Percentiles rank a stretch among this genome's conserved stretches.
Conservation (phyloP, 2,797 vertebrate genomes). For the Psittacula echo region DNA sequence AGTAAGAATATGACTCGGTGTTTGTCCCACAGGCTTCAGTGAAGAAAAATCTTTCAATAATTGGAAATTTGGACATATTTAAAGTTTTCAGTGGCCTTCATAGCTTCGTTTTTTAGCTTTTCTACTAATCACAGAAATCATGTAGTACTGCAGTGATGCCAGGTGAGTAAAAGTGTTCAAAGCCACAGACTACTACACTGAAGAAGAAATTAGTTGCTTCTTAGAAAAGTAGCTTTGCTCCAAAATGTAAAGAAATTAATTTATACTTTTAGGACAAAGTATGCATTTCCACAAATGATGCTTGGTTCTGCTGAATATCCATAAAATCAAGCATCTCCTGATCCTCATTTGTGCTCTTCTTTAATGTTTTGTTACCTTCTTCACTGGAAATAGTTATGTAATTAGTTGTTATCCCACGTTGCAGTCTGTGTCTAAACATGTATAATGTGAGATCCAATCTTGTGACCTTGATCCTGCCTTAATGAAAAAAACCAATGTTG, state of each 20-base stretch:
- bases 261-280: background rate
- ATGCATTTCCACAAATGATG: background rate
- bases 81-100: background rate
- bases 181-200: background rate
- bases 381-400: background rate
- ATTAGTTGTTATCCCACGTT: background rate
- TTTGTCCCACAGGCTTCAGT: background rate
- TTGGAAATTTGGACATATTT: background rate
- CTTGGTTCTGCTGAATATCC: background rate
- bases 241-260: background rate
- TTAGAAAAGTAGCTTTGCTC: background rate
- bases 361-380: background rate
- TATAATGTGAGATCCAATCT: background rate
- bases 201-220: background rate
- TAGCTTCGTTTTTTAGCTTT: background rate
- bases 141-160: background rate
- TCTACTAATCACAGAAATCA: background rate
- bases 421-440: background rate
- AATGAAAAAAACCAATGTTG: background rate
- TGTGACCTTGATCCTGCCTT: background rate
- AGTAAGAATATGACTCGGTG: background rate
- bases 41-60: background rate
- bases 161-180: background rate
- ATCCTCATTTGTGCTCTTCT: background rate
- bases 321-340: background rate